A percentile compares a stretch with the other conserved stretches of the same genome.
phyloP scores from a whole-genome alignment of 1,140 invertebrate species.

The Drosophila tristis region DNA sequence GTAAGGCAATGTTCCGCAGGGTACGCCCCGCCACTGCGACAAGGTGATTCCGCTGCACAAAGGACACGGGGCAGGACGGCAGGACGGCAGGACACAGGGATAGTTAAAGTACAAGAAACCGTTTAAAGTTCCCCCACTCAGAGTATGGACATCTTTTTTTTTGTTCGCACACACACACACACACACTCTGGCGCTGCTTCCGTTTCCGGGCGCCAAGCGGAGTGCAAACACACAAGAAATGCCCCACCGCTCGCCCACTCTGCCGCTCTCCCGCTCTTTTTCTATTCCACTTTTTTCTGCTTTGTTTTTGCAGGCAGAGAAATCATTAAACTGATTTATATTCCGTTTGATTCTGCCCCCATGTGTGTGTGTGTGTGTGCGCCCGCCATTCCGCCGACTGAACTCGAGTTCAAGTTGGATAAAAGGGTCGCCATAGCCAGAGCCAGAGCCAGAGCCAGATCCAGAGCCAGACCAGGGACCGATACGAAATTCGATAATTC shows the following conservation, averaged over 20 bases:
- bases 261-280: constrained; percentile 2
- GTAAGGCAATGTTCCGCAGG: constrained; percentile 17
- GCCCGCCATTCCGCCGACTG: constrained; percentile 39
- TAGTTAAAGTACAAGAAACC: constrained; percentile 9
- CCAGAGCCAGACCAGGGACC: too few relatives aligned
- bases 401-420: constrained; percentile 72
- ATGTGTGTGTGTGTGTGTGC: constrained; percentile 25
- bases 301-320: constrained; percentile 64
- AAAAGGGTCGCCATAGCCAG: constrained; percentile 57
- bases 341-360: constrained; percentile 65
- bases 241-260: too few relatives aligned
- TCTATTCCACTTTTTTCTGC: constrained; percentile 7
- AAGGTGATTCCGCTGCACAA: too few relatives aligned
- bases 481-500: constrained; percentile 71
- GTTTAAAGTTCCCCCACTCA: constrained; percentile 37
- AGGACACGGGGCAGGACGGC: neutral
- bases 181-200: constrained; percentile 49
- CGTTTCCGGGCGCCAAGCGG: constrained; percentile 61
- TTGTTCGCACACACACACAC: constrained; percentile 36
- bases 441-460: too few relatives aligned
- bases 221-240: constrained; percentile 49
- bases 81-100: neutral
- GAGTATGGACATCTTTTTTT: constrained; percentile 37
- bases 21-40: neutral
- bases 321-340: constrained; percentile 78